Base-by-base conservation (phyloP, 2,113 vertebrate species). In the Xyrauchen texanus region DNA sequence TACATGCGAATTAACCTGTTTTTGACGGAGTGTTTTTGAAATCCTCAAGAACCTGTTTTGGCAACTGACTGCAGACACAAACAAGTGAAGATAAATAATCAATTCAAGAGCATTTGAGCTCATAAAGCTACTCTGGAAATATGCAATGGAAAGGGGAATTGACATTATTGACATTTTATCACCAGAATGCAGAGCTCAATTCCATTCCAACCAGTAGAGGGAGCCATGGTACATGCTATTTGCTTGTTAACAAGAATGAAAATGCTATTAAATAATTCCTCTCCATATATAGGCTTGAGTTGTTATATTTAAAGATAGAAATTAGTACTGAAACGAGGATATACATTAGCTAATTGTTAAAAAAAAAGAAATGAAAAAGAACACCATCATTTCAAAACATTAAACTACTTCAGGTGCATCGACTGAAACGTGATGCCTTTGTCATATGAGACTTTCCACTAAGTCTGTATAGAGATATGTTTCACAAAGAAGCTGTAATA, bases 151-250 rank as follows among this genome's bases (percentile, higher is more conserved):
- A 47, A 61, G 45, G 57, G 71, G 61, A 74, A 65, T 34, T 34
- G 3, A 34, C 21, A 34, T 34, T 3, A 34, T 34, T 34, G 21
- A 34, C 44, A 34, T 34, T 34, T 34, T 34, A 34, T 34, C 21
- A 34, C 47, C 51, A 62, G 61, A 51, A 63, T 63, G 7, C 8
- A 34, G 21, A 34, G n/a, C 16, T 75, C 21, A 64, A 16, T 60
- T 58, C 44, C 4, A 7, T 12, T 76, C 21, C 6, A 65, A 51
- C 52, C 82, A 78, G 64, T 66, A 81, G 82, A 65, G 79, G 82
- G 82, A 67, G 13, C 52, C 58, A 68, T 53, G 21, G 68, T 11
- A 81, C 79, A 69, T 65, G 58, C 58, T 60, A 84, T 68, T 57
- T 34, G 21, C 2, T 9, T 16, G 3, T 49, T 11, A 0, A 42